Evolutionary conservation across 2,888 invertebrate species (phyloP).

Genomic region (Pammene aurita): DNA sequence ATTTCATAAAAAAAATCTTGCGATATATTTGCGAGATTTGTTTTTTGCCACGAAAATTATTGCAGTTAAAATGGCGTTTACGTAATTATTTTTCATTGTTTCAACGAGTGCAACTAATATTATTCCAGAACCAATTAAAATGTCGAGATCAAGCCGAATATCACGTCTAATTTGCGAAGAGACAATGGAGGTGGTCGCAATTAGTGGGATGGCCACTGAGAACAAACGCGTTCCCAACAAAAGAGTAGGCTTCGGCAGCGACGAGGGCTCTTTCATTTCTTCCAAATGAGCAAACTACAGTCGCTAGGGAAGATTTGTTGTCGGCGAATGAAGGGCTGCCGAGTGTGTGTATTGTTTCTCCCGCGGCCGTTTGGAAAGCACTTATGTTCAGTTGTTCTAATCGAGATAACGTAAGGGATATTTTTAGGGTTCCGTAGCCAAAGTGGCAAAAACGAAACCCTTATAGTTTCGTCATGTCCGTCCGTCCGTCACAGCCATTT

Average conservation of each 20-base stretch:
- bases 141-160: constrained; percentile 66
- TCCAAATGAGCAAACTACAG: constrained; percentile 82
- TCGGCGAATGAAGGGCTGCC: constrained; percentile 71
- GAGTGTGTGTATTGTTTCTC: constrained; percentile 75
- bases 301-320: constrained; percentile 77
- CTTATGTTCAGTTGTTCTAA: constrained; percentile 73
- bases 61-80: constrained; percentile 42
- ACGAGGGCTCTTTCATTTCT: constrained; percentile 76
- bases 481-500: too few relatives aligned
- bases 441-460: too few relatives aligned
- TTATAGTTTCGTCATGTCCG: too few relatives aligned
- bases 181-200: constrained; percentile 80
- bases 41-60: constrained; percentile 42
- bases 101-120: constrained; percentile 30
- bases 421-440: too few relatives aligned
- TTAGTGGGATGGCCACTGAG: constrained; percentile 81
- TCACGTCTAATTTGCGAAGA: constrained; percentile 74
- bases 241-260: constrained; percentile 70
- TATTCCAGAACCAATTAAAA: constrained; percentile 41
- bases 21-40: not conserved
- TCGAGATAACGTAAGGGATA: constrained; percentile 65
- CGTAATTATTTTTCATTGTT: constrained; percentile 21
- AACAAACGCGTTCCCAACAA: constrained; percentile 79
- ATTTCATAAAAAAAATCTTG: constrained; percentile 12
- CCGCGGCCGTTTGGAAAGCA: constrained; percentile 73